phyloP scores from a whole-genome alignment of 2,113 vertebrate genomes.

The Thoracochromis brauschi region DNA sequence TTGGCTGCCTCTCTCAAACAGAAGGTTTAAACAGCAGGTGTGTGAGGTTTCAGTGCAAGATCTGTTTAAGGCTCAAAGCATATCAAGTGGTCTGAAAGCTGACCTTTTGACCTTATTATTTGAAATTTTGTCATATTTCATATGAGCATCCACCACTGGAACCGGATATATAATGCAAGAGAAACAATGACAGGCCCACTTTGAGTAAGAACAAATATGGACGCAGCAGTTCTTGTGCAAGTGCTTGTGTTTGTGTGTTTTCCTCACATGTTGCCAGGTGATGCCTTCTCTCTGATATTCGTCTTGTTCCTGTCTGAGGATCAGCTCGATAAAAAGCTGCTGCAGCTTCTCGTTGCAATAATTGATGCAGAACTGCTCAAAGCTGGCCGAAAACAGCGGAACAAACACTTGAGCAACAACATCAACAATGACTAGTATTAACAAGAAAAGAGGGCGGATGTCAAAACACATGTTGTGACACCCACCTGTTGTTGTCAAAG shows the following conservation, averaged over 20 bases:
- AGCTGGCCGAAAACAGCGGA: slow-evolving; percentile 60
- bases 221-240: accelerated
- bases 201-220: neutral
- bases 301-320: slow-evolving; percentile 85
- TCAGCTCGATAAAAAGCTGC: slow-evolving; percentile 89
- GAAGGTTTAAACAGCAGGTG: neutral
- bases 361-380: slow-evolving; percentile 94
- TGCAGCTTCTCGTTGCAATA: slow-evolving; percentile 90
- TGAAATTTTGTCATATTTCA: neutral
- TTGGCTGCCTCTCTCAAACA: neutral
- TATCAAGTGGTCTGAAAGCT: neutral
- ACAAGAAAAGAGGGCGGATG: neutral
- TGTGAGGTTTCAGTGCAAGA: neutral
- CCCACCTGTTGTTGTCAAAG: slow-evolving; percentile 89
- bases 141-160: neutral
- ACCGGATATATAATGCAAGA: accelerated
- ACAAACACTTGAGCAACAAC: neutral
- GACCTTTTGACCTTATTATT: neutral
- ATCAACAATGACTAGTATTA: neutral
- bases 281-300: slow-evolving; percentile 88
- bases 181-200: neutral
- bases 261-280: slow-evolving; percentile 81
- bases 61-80: neutral
- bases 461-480: neutral
- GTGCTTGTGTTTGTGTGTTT: neutral